Evolutionary conservation across 37 sponge, comb jelly and placozoan genomes (phyloP), one percentile per base, ranked within the genome.

Genomic region (Corticium candelabrum): DNA sequence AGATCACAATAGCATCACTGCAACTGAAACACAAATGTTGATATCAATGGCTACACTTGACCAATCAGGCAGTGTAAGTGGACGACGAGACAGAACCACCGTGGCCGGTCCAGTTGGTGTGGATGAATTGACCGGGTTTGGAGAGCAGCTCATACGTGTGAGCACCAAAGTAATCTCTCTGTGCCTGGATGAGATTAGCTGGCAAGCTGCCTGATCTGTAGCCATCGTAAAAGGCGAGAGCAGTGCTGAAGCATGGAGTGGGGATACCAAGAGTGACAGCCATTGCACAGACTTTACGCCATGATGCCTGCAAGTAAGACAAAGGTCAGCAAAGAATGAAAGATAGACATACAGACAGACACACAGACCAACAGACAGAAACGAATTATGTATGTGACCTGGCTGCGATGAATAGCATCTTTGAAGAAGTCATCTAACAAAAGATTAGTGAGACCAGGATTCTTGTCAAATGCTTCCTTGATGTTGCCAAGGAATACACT

Each of bases 211-310:
- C 89, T 35, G 86, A 82, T 90, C 95, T 85, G 85, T 94, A 93
- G 1, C 98, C 98, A 84, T 96, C 98, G 84, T 89, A 96, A 83
- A 96, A 96, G 71, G 98, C 94, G n/a, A 96, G 88, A 7, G 98
- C 98, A 57, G 86, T 87, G 81, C 94, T 93, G 84, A 96, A 96
- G 35, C 87, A 79, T 35, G 98, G 98, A 39, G 85, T 84, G 5
- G 98, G 98, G 3, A 96, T 85, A 1, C 98, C 98, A n/a, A 87
- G 78, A 0, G 35, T 81, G 11, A 90, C 98, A 29, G 91, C 94
- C 1, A 32, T 32, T 30, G 91, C 75, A 27, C 93, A 87, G 15
- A 96, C 98, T 71, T 82, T 88, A 31, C 98, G 78, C 98, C 98
- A 96, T 31, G 89, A 86, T 3, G 84, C 89, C 87, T 93, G 77